Base-by-base conservation (phyloP, 2,797 vertebrate genomes). In the Sebastes taczanowskii region DNA sequence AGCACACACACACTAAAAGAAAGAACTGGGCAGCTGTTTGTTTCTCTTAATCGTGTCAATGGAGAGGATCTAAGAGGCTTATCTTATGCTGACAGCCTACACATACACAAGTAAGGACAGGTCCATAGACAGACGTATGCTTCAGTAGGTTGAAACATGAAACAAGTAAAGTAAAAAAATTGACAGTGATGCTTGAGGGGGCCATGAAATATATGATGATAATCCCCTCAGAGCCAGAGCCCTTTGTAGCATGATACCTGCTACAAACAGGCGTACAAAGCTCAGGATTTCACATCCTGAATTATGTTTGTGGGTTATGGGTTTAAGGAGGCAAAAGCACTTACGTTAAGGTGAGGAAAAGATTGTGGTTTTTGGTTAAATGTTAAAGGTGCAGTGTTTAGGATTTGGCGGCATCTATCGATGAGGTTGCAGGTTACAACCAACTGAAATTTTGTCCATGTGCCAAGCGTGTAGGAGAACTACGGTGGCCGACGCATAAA, bases 61-160 rank as follows among this genome's bases (percentile, higher is more conserved):
- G 74, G 73, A 77, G 80, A 84, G 52, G 58, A 88, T 85, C 74
- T 93, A 88, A 91, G 90, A 92, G 83, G 90, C 90, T 95, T 94
- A 92, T 91, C 82, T 87, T 68, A 77, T 56, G 66, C 71, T 73
- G 70, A 73, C 87, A 88, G 86, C 70, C 71, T 30, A 81, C 84
- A 77, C 80, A 79, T 77, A 77, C 16, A 72, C 49, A 79, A 18
- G 64, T 30, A 75, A 59, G 25, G 46, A 71, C 61, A 74, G 59
- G 64, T 68, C 69, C 66, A 49, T 35, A 85, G 46, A 77, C 60
- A 85, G 71, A 77, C 49, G 59, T 70, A 75, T 65, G 77, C 67
- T 42, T 80, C 64, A 72, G 74, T 81, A 61, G 85, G 74, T 66
- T 80, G 74, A 78, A 80, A 55, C 20, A 64, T 73, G 65, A 84